A percentile compares a stretch with the other conserved stretches of the same genome.
These are phyloP conservation scores for Hemitrygon akajei DNA, from an alignment of 2,797 vertebrate species.

Conservation along the genomic window DNA sequence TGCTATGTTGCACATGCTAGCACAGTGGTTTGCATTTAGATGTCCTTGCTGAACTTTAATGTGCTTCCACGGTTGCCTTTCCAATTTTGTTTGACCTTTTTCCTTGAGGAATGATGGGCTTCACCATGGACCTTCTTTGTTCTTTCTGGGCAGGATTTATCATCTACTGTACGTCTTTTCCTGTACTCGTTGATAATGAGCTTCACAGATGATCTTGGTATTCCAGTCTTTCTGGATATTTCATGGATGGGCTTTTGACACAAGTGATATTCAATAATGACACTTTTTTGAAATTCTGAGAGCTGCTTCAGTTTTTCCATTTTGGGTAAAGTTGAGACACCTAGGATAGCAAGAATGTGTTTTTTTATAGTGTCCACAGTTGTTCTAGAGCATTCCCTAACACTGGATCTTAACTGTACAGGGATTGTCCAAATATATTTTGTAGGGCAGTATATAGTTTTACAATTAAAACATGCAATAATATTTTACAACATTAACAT, in stretches of 20 bases:
- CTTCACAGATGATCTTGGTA: constrained; percentile 29
- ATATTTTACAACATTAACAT: neutral
- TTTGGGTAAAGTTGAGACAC: constrained; percentile 32
- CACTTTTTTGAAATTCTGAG: constrained; percentile 32
- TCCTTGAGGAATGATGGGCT: constrained; percentile 5
- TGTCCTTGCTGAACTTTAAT: neutral
- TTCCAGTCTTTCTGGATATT: constrained; percentile 32
- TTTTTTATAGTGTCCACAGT: constrained; percentile 37
- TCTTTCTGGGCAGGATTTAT: constrained; percentile 28
- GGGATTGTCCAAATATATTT: constrained; percentile 38
- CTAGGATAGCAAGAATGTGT: constrained; percentile 37
- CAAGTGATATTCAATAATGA: constrained; percentile 35
- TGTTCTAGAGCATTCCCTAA: constrained; percentile 33
- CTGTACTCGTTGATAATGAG: constrained; percentile 31
- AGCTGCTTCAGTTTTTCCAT: constrained; percentile 36
- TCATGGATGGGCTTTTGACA: constrained; percentile 31
- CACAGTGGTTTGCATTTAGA: neutral
- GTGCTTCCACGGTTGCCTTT: neutral
- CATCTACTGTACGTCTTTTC: constrained; percentile 5
- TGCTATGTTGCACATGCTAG: constrained; percentile 2
- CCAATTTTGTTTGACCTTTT: constrained; percentile 26
- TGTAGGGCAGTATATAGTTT: constrained; percentile 31
- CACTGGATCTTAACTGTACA: constrained; percentile 20
- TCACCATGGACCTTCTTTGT: constrained; percentile 20
- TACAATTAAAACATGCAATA: constrained; percentile 33